A percentile compares a stretch with the other conserved stretches of the same genome.
Conservation (phyloP, 2,888 invertebrate species). For the Steinernema scapterisci region DNA sequence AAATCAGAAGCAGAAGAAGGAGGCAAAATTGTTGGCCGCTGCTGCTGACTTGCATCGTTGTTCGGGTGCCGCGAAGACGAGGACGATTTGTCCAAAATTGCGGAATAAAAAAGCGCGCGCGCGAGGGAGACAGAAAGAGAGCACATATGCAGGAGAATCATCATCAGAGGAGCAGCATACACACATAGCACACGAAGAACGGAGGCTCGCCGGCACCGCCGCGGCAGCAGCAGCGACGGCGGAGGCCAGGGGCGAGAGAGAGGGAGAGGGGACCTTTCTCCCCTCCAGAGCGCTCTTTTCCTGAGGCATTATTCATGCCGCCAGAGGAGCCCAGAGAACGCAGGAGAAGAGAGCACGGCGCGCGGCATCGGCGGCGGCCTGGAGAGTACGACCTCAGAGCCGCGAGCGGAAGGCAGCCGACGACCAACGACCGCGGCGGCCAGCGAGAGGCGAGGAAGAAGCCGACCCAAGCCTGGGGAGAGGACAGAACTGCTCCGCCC, state of each 20-base stretch:
- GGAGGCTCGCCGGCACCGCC: too few species aligned
- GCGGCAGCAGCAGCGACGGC: too few species aligned
- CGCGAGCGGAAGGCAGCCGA: too few species aligned
- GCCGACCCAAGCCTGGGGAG: too few species aligned
- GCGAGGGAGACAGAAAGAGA: not conserved
- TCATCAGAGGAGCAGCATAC: not conserved
- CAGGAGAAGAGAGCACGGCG: too few species aligned
- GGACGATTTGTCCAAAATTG: not conserved
- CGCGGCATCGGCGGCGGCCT: too few species aligned
- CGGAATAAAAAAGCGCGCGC: slow-evolving; percentile 25
- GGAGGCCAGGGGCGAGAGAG: too few species aligned
- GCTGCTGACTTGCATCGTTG: too few species aligned
- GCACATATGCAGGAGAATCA: not conserved
- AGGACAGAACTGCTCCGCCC: not conserved
- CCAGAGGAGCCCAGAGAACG: too few species aligned
- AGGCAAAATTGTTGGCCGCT: not conserved
- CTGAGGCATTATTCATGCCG: slow-evolving; percentile 9
- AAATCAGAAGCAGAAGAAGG: not conserved
- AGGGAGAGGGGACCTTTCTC: slow-evolving; percentile 1
- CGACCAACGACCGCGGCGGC: slow-evolving; percentile 1
- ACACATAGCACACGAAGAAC: not conserved
- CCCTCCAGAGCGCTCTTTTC: not conserved
- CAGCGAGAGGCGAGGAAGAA: too few species aligned
- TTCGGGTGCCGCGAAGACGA: not conserved
- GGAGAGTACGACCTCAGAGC: too few species aligned